Conservation (phyloP, 2,888 invertebrate genomes). For the Cyclophora albipunctata region DNA sequence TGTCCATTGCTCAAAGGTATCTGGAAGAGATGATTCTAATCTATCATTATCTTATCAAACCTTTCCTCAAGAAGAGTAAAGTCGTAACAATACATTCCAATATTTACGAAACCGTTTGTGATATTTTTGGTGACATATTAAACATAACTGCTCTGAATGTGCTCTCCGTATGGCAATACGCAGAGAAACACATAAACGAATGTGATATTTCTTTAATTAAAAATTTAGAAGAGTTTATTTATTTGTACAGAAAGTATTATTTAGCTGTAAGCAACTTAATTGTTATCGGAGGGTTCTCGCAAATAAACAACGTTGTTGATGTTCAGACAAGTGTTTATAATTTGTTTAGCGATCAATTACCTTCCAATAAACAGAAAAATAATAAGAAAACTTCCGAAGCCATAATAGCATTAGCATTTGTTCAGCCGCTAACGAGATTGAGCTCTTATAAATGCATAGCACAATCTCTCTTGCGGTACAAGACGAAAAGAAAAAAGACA, state of each 20-base stretch:
- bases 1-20: slow-evolving; percentile 80
- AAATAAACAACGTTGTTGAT: slow-evolving; percentile 79
- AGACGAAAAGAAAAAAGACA: slow-evolving; percentile 52
- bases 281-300: slow-evolving; percentile 81
- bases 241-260: slow-evolving; percentile 82
- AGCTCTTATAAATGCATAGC: slow-evolving; percentile 78
- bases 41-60: slow-evolving; percentile 78
- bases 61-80: slow-evolving; percentile 78
- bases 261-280: slow-evolving; percentile 83
- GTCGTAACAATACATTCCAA: slow-evolving; percentile 70
- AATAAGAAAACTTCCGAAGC: slow-evolving; percentile 74
- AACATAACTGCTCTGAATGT: slow-evolving; percentile 81
- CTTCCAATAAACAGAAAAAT: slow-evolving; percentile 70
- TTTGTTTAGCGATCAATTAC: slow-evolving; percentile 74
- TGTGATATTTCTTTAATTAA: slow-evolving; percentile 81
- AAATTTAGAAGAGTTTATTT: slow-evolving; percentile 82
- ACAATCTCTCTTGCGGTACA: slow-evolving; percentile 70
- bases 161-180: slow-evolving; percentile 81
- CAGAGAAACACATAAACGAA: slow-evolving; percentile 78
- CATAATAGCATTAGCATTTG: slow-evolving; percentile 75
- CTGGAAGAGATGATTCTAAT: slow-evolving; percentile 80
- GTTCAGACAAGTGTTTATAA: slow-evolving; percentile 73
- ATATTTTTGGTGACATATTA: slow-evolving; percentile 80
- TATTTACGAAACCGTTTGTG: slow-evolving; percentile 79
- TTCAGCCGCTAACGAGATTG: slow-evolving; percentile 77